Base-by-base conservation (phyloP, 2,113 vertebrate species). In the Aegotheles bennettii region DNA sequence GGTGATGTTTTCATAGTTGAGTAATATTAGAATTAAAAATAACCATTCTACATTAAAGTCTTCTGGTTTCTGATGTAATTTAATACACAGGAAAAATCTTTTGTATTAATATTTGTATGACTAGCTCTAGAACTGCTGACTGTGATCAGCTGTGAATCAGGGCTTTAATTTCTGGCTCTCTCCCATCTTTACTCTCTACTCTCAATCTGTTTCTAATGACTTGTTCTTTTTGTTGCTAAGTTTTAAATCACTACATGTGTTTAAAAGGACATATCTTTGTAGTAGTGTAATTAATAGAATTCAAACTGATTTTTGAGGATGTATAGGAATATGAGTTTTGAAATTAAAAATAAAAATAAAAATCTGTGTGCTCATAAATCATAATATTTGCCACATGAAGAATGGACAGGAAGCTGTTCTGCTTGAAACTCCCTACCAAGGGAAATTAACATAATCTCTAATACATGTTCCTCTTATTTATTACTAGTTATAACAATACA, bases 1-100 rank as follows among this genome's bases (percentile, higher is more conserved):
- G 78, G 82, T 87, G 56, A 77, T 96, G 50, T 96, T 96, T 96
- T 96, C 84, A 59, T 96, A 96, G 84, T 95, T 96, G 91, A 87
- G 20, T 18, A 80, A 35, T 74, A 57, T 86, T 93, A 92, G 56
- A 92, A 93, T 94, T 74, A 79, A 96, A 96, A 96, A 94, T 88
- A 95, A 77, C 20, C 50, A 56, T 31, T 28, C 12, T 75, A 33
- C 28, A 59, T 67, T 76, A 82, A 94, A 95, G 51, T 48, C 33
- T 86, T 91, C 71, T 86, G 82, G 91, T 94, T 96, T 90, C 60
- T 86, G 60, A 47, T 89, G 68, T 70, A 93, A 95, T 86, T 92
- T 86, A 93, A 95, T 91, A 88, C 13, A 82, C 1, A 56, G 16
- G 20, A 54, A 95, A 89, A 90, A 56, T 57, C 20, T 78, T 84